These are phyloP conservation scores for Myathropa florea DNA, from an alignment of 2,888 invertebrate species.

Conservation along the genomic window DNA sequence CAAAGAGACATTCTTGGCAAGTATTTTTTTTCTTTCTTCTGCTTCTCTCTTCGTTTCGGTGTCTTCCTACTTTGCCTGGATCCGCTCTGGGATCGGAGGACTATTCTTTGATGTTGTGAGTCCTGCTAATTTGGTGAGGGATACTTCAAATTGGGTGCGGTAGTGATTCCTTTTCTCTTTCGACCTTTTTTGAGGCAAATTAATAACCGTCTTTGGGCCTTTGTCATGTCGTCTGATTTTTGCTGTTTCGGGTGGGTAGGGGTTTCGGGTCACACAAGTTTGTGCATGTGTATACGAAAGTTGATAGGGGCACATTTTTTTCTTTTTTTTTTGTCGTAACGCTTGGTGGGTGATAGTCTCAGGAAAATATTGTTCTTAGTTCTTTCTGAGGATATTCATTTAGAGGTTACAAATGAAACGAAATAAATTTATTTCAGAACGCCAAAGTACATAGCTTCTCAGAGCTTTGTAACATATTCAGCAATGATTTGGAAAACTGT, in stretches of 20 bases:
- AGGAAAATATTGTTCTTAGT: too few species aligned
- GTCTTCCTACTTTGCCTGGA: conserved; percentile 7
- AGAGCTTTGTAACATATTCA: too few species aligned
- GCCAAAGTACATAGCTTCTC: too few species aligned
- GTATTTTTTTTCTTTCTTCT: background rate
- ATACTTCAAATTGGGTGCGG: conserved; percentile 13
- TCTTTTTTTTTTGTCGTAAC: too few species aligned
- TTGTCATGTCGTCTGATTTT: background rate
- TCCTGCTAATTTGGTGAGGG: background rate
- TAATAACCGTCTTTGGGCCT: background rate
- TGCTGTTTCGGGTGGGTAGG: background rate
- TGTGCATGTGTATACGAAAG: too few species aligned
- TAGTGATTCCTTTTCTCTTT: background rate
- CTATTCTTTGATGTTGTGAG: conserved; percentile 30
- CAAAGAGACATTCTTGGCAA: background rate
- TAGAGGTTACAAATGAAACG: too few species aligned
- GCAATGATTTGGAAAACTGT: too few species aligned
- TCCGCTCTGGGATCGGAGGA: background rate
- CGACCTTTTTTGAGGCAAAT: background rate
- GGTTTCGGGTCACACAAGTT: background rate
- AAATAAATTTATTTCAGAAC: too few species aligned
- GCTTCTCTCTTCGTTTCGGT: background rate
- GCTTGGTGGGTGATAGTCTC: too few species aligned
- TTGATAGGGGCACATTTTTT: too few species aligned
- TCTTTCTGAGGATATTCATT: too few species aligned